Evolutionary conservation across 2,797 vertebrate genomes (phyloP).

Genomic region (Hemitrygon akajei): DNA sequence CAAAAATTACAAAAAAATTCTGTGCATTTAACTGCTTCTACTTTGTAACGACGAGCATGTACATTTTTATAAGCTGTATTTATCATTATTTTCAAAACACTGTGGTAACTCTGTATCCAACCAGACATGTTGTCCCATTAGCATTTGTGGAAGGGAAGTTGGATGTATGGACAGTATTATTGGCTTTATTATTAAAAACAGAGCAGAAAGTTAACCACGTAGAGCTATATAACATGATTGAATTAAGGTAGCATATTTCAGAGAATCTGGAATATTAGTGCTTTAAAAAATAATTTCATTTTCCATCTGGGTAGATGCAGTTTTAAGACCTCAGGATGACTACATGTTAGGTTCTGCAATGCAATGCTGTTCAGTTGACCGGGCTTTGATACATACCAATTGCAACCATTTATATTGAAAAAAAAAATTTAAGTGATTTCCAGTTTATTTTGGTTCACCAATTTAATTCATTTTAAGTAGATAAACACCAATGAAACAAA

Average conservation of each 20-base stretch:
- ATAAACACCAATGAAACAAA: background rate
- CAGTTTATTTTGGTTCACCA: background rate
- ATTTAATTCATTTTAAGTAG: background rate
- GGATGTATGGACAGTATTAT: background rate
- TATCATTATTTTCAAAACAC: background rate
- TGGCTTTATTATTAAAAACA: background rate
- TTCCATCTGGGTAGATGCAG: background rate
- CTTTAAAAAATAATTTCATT: background rate
- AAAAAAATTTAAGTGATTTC: background rate
- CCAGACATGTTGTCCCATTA: background rate
- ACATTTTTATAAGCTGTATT: background rate
- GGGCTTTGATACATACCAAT: background rate
- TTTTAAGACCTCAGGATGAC: background rate
- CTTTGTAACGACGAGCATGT: background rate
- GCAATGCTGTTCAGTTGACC: background rate
- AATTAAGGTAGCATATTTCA: background rate
- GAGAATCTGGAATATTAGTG: background rate
- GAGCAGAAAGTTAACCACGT: background rate
- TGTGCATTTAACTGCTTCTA: too few species aligned
- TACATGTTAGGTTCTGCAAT: background rate
- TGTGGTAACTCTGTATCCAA: background rate
- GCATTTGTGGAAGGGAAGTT: background rate
- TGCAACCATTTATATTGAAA: background rate
- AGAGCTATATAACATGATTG: background rate
- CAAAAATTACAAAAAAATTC: too few species aligned